A percentile compares a stretch with the other conserved stretches of the same genome.
phyloP scores from a whole-genome alignment of 2,113 vertebrate species.

The Paradoxurus hermaphroditus region DNA sequence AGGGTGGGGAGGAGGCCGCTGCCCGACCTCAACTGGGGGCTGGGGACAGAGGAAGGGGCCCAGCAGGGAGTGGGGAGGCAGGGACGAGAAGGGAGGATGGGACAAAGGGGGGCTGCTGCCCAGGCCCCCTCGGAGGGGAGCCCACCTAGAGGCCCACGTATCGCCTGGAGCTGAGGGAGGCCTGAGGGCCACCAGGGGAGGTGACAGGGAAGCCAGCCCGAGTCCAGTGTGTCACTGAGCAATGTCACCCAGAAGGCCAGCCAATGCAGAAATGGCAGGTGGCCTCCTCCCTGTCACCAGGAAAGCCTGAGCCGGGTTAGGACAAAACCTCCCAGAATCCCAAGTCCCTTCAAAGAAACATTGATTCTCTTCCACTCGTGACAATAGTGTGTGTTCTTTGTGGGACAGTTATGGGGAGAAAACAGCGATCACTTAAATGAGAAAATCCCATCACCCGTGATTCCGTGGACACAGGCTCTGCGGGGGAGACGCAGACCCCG shows the following conservation, averaged over 20 bases:
- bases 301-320: neutral
- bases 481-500: accelerated
- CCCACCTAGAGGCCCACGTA: neutral
- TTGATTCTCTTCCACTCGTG: neutral
- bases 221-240: neutral
- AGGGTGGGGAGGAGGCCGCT: no score
- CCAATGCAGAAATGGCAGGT: accelerated
- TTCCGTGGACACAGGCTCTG: accelerated
- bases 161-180: neutral
- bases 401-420: neutral
- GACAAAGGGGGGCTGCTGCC: no score
- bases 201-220: neutral
- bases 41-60: neutral
- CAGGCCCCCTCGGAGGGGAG: no score
- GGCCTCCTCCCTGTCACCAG: accelerated
- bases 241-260: neutral
- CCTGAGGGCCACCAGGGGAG: neutral
- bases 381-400: neutral
- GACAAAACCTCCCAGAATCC: neutral
- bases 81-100: accelerated
- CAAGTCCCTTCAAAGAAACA: neutral
- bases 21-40: accelerated
- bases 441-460: neutral
- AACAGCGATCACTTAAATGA: neutral
- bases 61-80: no score